These are phyloP conservation scores for Napeogenes inachia DNA, from an alignment of 2,888 invertebrate species.

Conservation along the genomic window DNA sequence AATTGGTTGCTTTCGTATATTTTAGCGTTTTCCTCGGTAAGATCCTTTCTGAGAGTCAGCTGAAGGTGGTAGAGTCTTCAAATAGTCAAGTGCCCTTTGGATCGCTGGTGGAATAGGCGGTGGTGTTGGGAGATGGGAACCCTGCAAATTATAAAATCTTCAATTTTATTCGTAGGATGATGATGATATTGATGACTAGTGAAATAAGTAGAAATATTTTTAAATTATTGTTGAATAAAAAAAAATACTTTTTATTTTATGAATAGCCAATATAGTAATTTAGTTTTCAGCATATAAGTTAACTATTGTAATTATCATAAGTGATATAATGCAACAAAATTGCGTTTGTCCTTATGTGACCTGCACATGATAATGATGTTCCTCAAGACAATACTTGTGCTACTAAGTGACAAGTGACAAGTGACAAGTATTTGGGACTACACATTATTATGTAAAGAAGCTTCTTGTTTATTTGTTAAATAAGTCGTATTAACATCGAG, in stretches of 20 bases:
- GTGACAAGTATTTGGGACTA: slow-evolving; percentile 18
- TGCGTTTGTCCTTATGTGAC: slow-evolving; percentile 10
- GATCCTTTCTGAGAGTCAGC: slow-evolving; percentile 32
- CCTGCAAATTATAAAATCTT: slow-evolving; percentile 50
- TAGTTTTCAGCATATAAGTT: background rate
- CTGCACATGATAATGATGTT: slow-evolving; percentile 22
- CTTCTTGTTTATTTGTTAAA: slow-evolving; percentile 21
- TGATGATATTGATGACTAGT: too few relatives aligned
- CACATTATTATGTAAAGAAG: slow-evolving; percentile 26
- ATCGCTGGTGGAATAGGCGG: slow-evolving; percentile 89
- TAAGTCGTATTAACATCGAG: slow-evolving; percentile 9
- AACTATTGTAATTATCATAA: slow-evolving; percentile 11
- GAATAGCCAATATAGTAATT: too few relatives aligned
- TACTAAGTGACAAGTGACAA: slow-evolving; percentile 11
- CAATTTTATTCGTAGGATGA: background rate
- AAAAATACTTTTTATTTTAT: too few relatives aligned
- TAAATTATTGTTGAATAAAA: too few relatives aligned
- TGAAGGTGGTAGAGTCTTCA: slow-evolving; percentile 74
- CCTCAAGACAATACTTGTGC: slow-evolving; percentile 20
- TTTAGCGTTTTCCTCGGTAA: slow-evolving; percentile 15
- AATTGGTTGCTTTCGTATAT: too few relatives aligned
- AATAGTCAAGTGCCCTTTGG: slow-evolving; percentile 80
- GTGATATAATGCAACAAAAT: slow-evolving; percentile 9
- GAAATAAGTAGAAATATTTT: too few relatives aligned
- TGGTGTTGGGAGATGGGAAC: slow-evolving; percentile 87